Evolutionary conservation across 2,888 invertebrate species (phyloP), one percentile per base, ranked within the genome.

Genomic region (Podabrus alpinus): DNA sequence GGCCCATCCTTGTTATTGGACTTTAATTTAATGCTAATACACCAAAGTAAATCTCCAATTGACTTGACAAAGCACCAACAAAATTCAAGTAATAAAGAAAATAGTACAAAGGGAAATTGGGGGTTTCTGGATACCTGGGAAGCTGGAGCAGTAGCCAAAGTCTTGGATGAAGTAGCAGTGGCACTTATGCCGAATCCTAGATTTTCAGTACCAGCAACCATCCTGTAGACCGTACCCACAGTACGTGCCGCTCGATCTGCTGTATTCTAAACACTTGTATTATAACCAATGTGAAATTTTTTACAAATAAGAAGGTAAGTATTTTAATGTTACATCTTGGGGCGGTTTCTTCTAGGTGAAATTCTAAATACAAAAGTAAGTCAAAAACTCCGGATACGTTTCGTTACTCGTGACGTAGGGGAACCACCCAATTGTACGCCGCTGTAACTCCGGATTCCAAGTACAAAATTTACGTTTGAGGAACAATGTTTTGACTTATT

Each of bases 191-290:
- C 92, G 86, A 93, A 89, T 89, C 92, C 92, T 84, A 93, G 90
- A 86, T 92, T 92, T 89, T 94, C 93, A 80, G 94, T 94, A 86
- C 92, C 92, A 82, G 94, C 93, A 85, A 94, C 92, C 88, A 94
- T 92, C 79, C 94, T 91, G 90, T 93, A 94, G 84, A 94, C 92
- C 84, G 92, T 92, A 85, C 94, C 94, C 78, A 93, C 94, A 83
- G 94, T 93, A 86, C 94, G 90, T 84, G 94, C 94, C 89, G 94
- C 92, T 87, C 93, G 92, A 90, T 93, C 94, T 85, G 94, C 94
- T 84, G 77, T 75, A 71, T 75, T 75, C 77, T 75, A 77, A 75
- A 77, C 71, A 77, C 73, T 73, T 69, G 60, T 62, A 72, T 77
- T 76, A 76, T 69, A 67, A 69, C 64, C 72, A 72, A 68, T 60